Conservation (phyloP, 2,888 invertebrate genomes). For the Lycophotia porphyrea region DNA sequence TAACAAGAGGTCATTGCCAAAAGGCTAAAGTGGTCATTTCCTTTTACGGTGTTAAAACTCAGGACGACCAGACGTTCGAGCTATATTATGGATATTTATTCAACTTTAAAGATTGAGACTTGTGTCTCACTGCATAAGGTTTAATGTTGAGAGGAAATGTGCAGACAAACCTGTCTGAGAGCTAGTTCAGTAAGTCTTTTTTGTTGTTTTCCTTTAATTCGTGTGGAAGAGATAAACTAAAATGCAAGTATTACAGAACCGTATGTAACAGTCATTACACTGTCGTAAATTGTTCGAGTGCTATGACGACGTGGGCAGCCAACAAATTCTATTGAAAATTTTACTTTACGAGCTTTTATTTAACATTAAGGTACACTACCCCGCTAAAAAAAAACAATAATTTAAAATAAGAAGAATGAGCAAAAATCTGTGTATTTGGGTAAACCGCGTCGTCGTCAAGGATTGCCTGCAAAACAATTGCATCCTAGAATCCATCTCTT, state of each 20-base stretch:
- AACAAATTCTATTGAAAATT: conserved; percentile 14
- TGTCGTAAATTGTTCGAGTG: conserved; percentile 19
- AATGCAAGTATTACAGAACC: conserved; percentile 62
- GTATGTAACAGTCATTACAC: conserved; percentile 48
- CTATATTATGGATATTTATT: conserved; percentile 73
- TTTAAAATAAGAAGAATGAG: neutral
- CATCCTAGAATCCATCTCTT: neutral
- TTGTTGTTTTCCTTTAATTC: conserved; percentile 73
- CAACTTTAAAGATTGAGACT: conserved; percentile 78
- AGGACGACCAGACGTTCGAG: conserved; percentile 76
- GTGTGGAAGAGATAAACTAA: conserved; percentile 62
- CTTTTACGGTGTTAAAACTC: conserved; percentile 86
- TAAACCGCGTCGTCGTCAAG: neutral
- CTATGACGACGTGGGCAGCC: conserved; percentile 5
- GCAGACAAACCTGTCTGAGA: conserved; percentile 80
- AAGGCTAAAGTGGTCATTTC: conserved; percentile 85
- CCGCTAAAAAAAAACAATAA: neutral
- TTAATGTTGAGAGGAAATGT: conserved; percentile 75
- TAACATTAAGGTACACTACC: neutral
- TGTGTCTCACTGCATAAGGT: conserved; percentile 77
- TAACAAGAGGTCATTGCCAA: conserved; percentile 87
- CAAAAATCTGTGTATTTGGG: neutral
- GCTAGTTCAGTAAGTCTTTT: conserved; percentile 78
- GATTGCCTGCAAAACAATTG: neutral
- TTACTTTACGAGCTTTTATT: conserved; percentile 11